Evolutionary conservation across 2,888 invertebrate genomes (phyloP), one percentile per base, ranked within the genome.

Genomic region (Synergus gifuensis): DNA sequence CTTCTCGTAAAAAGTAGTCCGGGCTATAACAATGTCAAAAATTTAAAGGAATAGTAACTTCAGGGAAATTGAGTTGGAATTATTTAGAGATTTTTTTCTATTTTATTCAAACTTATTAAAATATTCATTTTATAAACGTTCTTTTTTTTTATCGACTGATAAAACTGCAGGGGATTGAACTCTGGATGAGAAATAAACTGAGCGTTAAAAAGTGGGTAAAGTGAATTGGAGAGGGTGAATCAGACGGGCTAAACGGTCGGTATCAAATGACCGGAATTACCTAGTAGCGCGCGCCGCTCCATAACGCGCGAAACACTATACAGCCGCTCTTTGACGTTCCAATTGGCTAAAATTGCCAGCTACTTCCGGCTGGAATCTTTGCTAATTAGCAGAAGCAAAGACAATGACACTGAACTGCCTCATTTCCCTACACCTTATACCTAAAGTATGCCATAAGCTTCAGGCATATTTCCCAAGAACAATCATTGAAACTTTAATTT

Each of bases 301-400:
- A 83, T 85, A 84, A 83, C 78, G 79, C 82, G 82, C 78, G 83
- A 83, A 82, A 83, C 82, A 78, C 42, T 81, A 82, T 76, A 82
- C 67, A 22, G 58, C 76, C 64, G 62, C 54, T 81, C 80, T 85
- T 86, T 85, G 82, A 79, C 83, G 83, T 79, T 82, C 69, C 85
- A 87, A 88, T 89, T 86, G 85, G 81, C 80, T 78, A 78, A 83
- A 89, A 87, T 87, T 85, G 85, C 81, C 78, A 76, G 73, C 78
- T 81, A 64, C 84, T 85, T 85, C 82, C 85, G 82, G 78, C 83
- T 79, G 77, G 83, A 86, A 86, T 86, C 86, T 88, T 87, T 83
- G 83, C 83, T 88, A 88, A 88, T 88, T 88, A 86, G 83, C 81
- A 77, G 54, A 60, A 80, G 79, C 79, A 67, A 46, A 63, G 77